These are phyloP conservation scores for Solea senegalensis DNA, from an alignment of 2,113 vertebrate species.

Conservation along the genomic window DNA sequence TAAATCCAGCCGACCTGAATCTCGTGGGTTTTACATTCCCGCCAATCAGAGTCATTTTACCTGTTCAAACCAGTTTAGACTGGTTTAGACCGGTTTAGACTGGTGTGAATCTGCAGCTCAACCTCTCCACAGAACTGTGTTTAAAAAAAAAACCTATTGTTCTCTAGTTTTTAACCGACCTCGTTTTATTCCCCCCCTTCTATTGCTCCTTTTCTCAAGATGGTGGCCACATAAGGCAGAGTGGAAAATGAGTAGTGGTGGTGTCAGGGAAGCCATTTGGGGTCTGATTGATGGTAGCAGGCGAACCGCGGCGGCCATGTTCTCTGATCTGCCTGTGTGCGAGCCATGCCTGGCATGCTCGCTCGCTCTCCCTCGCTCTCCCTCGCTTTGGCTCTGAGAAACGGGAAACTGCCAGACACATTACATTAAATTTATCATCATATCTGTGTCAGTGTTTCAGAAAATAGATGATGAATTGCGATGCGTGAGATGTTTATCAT, in stretches of 20 bases:
- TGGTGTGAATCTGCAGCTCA: too few species aligned
- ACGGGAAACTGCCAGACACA: conserved; percentile 44
- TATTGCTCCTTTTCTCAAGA: conserved; percentile 71
- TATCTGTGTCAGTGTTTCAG: conserved; percentile 64
- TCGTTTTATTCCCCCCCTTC: conserved; percentile 8
- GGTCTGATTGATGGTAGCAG: conserved; percentile 82
- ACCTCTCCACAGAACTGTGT: not conserved
- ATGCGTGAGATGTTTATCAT: conserved; percentile 40
- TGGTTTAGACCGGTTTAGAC: too few species aligned
- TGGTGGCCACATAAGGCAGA: conserved; percentile 76
- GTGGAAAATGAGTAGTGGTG: conserved; percentile 76
- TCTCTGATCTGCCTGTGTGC: conserved; percentile 69
- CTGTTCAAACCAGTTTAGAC: too few species aligned
- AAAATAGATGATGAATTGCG: conserved; percentile 63
- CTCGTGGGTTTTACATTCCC: too few species aligned
- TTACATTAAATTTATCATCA: conserved; percentile 54
- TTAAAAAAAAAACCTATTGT: too few species aligned
- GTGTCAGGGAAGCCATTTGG: conserved; percentile 81
- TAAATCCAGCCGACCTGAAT: too few species aligned
- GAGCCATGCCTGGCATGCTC: conserved; percentile 70
- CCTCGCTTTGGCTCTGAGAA: not conserved
- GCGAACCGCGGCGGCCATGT: conserved; percentile 73
- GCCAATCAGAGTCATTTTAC: too few species aligned
- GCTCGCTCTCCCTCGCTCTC: not conserved
- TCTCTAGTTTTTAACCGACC: not conserved